Base-by-base conservation (phyloP, 1,140 invertebrate genomes). In the Microplitis demolitor region DNA sequence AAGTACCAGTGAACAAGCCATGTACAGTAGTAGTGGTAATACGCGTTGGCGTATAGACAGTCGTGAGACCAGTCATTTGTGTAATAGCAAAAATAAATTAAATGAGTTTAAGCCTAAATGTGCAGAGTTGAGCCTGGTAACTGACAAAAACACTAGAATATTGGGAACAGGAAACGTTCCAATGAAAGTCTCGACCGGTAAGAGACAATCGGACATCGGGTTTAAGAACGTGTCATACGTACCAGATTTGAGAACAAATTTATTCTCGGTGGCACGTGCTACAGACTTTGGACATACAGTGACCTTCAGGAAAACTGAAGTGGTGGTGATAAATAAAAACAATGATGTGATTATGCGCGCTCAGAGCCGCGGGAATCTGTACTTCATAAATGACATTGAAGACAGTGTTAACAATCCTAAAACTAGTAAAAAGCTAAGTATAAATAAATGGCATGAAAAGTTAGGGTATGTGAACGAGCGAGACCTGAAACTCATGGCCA, bases 381-480 rank as follows among this genome's bases (percentile, higher is more conserved):
- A 66, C 16, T 66, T 53, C 13, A 16, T 66, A 39, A 51, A 61
- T 24, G 31, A 45, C 11, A 11, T 50, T 16, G 8, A 13, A 50
- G 63, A 66, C 16, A 53, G 63, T 61, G 58, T 33, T n/a, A 54
- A 54, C 14, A 61, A 31, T 33, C 4, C n/a, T 8, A 9, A 1
- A 61, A 51, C 58, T 8, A 1, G 33, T 39, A 54, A 13, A 16
- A 74, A 71, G 53, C 4, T 3, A 8, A 34, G 11, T 3, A 70
- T 74, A 50, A 53, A 74, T 53, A 37, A 53, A 11, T 74, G 73
- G 73, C 73, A 74, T 31, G 35, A 66, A 16, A 70, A 33, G 50
- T n/a, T 74, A 3, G 73, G 73, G 3, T 53, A 74, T 37, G 0
- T 71, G 11, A 74, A 74, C 24, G 68, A 74, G 13, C 56, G 68